Base-by-base conservation (phyloP, 2,113 vertebrate genomes). In the Otis tarda region DNA sequence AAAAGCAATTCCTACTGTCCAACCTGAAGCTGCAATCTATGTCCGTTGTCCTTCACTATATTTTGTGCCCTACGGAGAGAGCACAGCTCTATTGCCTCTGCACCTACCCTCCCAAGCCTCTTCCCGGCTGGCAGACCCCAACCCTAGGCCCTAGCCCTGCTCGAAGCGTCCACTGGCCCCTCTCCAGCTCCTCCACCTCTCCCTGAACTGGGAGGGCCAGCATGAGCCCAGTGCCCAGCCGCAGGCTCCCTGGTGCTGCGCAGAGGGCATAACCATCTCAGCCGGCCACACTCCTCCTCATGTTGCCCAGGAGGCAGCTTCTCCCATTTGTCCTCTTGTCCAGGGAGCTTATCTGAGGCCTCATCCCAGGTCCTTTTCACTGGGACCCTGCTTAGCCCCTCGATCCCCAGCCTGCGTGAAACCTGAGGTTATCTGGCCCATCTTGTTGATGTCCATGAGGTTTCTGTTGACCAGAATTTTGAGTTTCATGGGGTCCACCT, bases 61-160 rank as follows among this genome's bases (percentile, higher is more conserved):
- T 33, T 41, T 33, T 27, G 10, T 43, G 27, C 2, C 45, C 84
- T 18, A 1, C 28, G 0, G 0, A 31, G 43, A 31, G 16, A 57
- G 8, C 0, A 9, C 25, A 31, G 41, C 21, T 63, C 56, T 2
- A 0, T 24, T 3, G 8, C 19, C 49, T 18, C 33, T 6, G 49
- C 43, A 7, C 28, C 53, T 64, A 15, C n/a, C n/a, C 14, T 65
- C 35, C 61, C 30, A 55, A 33, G 55, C 31, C 30, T 33, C 55
- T 31, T 57, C 55, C 55, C 8, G 19, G 55, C 76, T 73, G 73
- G 6, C 6, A 19, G 45, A 69, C 35, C 50, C 68, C 73, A 87
- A 1, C 6, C 18, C 33, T 35, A 39, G 35, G 12, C 11, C 28
- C n/a, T n/a, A 39, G n/a, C 4, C 11, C 45, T 74, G 11, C 23